Percentiles rank a stretch among this genome's conserved stretches.
Conservation (phyloP, 2,888 invertebrate species). For the Ophion obscuratus region DNA sequence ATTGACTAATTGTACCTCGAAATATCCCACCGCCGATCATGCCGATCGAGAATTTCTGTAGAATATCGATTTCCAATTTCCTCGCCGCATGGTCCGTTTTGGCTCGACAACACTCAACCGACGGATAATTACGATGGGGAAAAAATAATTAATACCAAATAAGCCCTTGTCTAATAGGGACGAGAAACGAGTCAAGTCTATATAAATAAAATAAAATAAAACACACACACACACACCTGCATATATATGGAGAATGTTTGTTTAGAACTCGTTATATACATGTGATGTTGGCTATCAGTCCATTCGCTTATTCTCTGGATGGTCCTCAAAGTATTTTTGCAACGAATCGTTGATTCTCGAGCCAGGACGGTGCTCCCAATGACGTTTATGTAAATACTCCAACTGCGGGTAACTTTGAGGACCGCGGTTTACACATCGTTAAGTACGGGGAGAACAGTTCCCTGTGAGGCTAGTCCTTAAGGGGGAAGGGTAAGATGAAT, state of each 20-base stretch:
- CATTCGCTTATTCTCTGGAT: background rate
- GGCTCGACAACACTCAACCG: slow-evolving; percentile 4
- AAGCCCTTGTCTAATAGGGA: slow-evolving; percentile 54
- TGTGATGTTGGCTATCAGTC: background rate
- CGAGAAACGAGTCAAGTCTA: slow-evolving; percentile 12
- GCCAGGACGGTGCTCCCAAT: background rate
- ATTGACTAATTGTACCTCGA: slow-evolving; percentile 27
- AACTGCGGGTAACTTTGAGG: background rate
- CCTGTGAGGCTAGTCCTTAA: background rate
- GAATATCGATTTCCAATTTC: slow-evolving; percentile 45
- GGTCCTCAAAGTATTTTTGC: background rate
- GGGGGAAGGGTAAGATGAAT: too few species aligned
- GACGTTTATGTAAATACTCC: background rate
- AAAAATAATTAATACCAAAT: slow-evolving; percentile 63
- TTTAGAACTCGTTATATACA: background rate
- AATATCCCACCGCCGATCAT: background rate
- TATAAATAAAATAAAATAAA: background rate
- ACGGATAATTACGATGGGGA: slow-evolving; percentile 42
- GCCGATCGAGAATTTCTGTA: slow-evolving; percentile 17
- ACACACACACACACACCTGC: background rate
- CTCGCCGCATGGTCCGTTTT: background rate
- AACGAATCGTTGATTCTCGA: background rate
- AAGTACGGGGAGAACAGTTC: background rate
- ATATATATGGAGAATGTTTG: background rate
- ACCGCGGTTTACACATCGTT: background rate